A percentile compares a stretch with the other conserved stretches of the same genome.
Evolutionary conservation across 2,888 invertebrate genomes (phyloP).

Genomic region (Tipula lateralis): DNA sequence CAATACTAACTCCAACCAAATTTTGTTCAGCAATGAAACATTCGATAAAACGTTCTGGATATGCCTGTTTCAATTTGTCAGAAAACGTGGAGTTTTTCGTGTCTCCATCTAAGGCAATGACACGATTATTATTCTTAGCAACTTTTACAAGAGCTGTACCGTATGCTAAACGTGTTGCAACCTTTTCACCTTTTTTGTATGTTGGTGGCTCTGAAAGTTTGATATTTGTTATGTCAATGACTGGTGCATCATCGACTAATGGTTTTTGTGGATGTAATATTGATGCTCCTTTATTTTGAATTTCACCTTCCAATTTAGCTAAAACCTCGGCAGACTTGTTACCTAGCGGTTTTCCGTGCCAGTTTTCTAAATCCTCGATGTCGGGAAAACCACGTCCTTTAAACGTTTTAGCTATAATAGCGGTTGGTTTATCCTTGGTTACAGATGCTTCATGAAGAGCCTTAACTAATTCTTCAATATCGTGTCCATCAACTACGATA

Average conservation of each 20-base stretch:
- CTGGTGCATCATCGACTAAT: conserved; percentile 61
- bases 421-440: conserved; percentile 80
- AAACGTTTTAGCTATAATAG: conserved; percentile 90
- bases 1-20: conserved; percentile 91
- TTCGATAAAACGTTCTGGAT: conserved; percentile 76
- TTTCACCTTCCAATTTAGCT: conserved; percentile 59
- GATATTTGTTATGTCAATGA: conserved; percentile 67
- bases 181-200: conserved; percentile 70
- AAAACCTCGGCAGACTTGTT: conserved; percentile 68
- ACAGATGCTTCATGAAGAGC: conserved; percentile 76
- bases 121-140: conserved; percentile 65
- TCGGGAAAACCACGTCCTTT: conserved; percentile 67
- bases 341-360: conserved; percentile 97
- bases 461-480: conserved; percentile 84
- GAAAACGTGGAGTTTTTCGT: conserved; percentile 99
- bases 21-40: conserved; percentile 99
- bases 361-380: conserved; percentile 90
- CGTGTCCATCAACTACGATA: conserved; percentile 93
- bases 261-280: conserved; percentile 62
- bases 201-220: conserved; percentile 72
- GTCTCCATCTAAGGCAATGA: conserved; percentile 94
- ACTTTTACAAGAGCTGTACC: conserved; percentile 91
- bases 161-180: conserved; percentile 91
- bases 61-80: conserved; percentile 79
- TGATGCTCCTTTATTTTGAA: conserved; percentile 63